Evolutionary conservation across 2,797 vertebrate genomes (phyloP), one percentile per base, ranked within the genome.

Genomic region (Mallotus villosus): DNA sequence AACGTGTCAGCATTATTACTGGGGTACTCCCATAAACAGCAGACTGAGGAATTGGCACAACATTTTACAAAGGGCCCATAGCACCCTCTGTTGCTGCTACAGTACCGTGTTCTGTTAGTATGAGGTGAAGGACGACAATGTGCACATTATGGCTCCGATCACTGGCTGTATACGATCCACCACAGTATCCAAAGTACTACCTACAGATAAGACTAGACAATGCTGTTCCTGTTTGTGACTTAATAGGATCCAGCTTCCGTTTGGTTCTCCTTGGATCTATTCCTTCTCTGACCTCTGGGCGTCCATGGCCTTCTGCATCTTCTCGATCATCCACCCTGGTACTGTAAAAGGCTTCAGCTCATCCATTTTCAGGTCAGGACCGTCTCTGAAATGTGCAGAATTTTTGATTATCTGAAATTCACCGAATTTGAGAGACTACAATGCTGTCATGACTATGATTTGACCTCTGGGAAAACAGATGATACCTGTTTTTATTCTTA

Each of bases 231-330:
- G 12, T n/a, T 41, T 12, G n/a, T 41, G 63, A 55, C 27, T 63
- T 21, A 24, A 68, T 49, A 67, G 55, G 41, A 17, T 61, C 24
- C 19, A 32, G 46, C 37, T 46, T 19, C 17, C 14, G 22, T 22
- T n/a, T 5, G 24, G 24, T 46, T n/a, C 41, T 68, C 0, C 63
- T 12, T 7, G 3, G 6, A 25, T 27, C 34, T 62, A 27, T 16
- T 41, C 49, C 19, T 90, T 93, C 77, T 95, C 94, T 5, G 91
- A 88, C 27, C 94, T 92, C 63, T 96, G 93, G 12, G 90, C 90
- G 75, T 97, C 96, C 97, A 99, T 99, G 57, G 95, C 93, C 80
- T 91, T 93, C 75, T 94, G 92, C 96, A 98, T 98, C 92, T 99
- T 99, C 83, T 95, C 94, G 0, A 95, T 94, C 94, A 99, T 98